phyloP scores from a whole-genome alignment of 2,113 vertebrate genomes.

The Indicator indicator region DNA sequence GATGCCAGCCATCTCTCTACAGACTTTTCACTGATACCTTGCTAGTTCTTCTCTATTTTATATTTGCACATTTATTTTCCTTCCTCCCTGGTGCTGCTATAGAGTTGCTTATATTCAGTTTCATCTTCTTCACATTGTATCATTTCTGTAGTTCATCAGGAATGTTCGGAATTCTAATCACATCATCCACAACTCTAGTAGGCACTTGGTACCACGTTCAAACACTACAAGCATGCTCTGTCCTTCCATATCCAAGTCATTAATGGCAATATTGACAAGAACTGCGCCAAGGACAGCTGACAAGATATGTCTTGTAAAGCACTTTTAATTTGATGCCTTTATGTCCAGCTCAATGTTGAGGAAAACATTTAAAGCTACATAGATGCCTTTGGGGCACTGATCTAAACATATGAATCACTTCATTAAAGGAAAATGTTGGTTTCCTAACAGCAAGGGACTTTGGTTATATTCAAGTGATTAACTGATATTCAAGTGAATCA shows the following conservation, averaged over 20 bases:
- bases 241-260: not conserved
- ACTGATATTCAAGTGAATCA: not conserved
- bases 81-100: not conserved
- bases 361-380: not conserved
- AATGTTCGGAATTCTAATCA: not conserved
- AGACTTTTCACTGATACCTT: not conserved
- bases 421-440: not conserved
- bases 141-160: not conserved
- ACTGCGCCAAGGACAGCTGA: not conserved
- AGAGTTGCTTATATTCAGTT: not conserved
- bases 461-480: not conserved
- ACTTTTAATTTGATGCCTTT: not conserved
- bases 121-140: not conserved
- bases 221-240: not conserved
- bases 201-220: not conserved
- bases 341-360: not conserved
- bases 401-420: not conserved
- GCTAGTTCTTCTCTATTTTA: not conserved
- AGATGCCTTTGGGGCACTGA: not conserved
- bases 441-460: not conserved
- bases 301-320: not conserved
- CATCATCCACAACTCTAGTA: not conserved
- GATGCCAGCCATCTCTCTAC: not conserved
- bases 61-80: not conserved
- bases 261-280: not conserved